Percentiles rank a stretch among this genome's conserved stretches.
These are phyloP conservation scores for Tolmerus cingulatus DNA, from an alignment of 2,888 invertebrate genomes.

Conservation along the genomic window DNA sequence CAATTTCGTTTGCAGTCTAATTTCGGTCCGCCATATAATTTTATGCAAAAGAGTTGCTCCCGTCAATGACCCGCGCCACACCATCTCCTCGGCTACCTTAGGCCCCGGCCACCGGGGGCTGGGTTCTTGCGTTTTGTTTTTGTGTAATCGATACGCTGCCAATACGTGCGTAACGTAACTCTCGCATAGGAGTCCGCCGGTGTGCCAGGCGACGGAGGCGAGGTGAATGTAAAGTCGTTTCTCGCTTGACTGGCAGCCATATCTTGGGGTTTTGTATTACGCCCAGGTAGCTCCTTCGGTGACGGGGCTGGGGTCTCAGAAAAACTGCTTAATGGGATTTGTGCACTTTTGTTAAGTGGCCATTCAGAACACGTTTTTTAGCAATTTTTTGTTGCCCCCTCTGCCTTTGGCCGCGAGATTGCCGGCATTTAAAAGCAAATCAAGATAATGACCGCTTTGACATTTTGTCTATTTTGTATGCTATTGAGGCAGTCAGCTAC, in stretches of 20 bases:
- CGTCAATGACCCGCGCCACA: neutral
- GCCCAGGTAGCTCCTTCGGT: slow-evolving; percentile 4
- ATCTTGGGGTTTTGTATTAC: neutral
- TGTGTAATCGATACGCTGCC: slow-evolving; percentile 24
- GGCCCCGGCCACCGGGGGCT: neutral
- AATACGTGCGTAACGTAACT: slow-evolving; percentile 22
- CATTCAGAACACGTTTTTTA: slow-evolving; percentile 19
- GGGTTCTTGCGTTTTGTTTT: neutral
- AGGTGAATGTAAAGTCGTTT: slow-evolving; percentile 5
- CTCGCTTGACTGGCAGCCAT: slow-evolving; percentile 4
- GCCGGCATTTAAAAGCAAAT: neutral
- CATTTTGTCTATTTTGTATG: slow-evolving; percentile 24
- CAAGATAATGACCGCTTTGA: slow-evolving; percentile 11
- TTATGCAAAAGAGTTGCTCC: neutral
- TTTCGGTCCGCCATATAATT: neutral
- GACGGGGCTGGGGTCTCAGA: neutral
- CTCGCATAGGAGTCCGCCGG: neutral
- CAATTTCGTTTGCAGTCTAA: neutral
- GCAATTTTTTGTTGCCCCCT: neutral
- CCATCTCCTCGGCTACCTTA: neutral
- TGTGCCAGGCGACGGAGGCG: neutral
- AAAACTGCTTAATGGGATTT: neutral
- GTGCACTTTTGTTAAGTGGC: neutral
- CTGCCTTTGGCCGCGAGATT: neutral
- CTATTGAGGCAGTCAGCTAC: neutral